phyloP scores from a whole-genome alignment of 2,113 vertebrate species.

The Aspidoscelis tigris region DNA sequence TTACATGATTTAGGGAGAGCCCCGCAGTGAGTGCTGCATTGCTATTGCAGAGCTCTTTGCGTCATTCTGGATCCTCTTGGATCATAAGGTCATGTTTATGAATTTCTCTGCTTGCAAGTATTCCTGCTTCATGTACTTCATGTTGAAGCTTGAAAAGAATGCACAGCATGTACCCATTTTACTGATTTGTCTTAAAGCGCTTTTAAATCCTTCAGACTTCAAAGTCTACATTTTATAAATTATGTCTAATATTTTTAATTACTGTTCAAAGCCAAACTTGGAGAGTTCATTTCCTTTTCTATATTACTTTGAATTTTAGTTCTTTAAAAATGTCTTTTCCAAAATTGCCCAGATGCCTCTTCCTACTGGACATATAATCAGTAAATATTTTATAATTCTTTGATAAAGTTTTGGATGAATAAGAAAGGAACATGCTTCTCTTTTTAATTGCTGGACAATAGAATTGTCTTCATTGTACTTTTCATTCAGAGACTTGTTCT shows the following conservation, averaged over 20 bases:
- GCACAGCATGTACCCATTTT: not conserved
- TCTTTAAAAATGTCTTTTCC: not conserved
- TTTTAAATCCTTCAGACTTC: not conserved
- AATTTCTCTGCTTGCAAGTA: not conserved
- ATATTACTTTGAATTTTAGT: not conserved
- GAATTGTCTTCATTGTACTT: not conserved
- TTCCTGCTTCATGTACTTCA: accelerated
- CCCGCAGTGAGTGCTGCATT: constrained; percentile 16
- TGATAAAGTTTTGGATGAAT: not conserved
- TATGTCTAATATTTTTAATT: not conserved
- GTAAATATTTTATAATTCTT: not conserved
- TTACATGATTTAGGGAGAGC: constrained; percentile 12
- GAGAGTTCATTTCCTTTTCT: constrained; percentile 2
- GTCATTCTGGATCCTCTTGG: not conserved
- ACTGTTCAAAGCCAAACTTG: not conserved
- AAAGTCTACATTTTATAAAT: not conserved
- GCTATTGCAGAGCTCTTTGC: constrained; percentile 6
- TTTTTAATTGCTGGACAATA: not conserved
- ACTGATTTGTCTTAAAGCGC: not conserved
- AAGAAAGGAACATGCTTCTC: not conserved
- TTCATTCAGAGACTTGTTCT: no score
- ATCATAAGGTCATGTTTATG: not conserved
- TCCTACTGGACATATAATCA: not conserved
- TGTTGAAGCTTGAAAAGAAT: constrained; percentile 1
- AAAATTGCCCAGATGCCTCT: not conserved